Evolutionary conservation across 2,888 invertebrate species (phyloP).

Genomic region (Pardosa pseudoannulata): DNA sequence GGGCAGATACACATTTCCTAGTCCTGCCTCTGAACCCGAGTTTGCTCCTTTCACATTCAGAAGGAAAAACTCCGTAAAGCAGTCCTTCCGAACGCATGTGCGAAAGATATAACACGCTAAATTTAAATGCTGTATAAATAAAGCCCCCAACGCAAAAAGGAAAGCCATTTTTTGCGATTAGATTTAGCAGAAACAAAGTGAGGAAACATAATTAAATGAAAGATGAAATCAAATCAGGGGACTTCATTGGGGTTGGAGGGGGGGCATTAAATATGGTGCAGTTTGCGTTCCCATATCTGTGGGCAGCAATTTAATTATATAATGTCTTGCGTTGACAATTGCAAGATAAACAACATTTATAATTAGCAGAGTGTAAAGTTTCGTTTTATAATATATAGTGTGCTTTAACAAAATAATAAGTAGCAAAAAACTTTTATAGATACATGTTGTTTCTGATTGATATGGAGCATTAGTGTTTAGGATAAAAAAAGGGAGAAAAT

Average conservation of each 20-base stretch:
- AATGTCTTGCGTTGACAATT: slow-evolving; percentile 56
- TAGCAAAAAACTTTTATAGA: no score
- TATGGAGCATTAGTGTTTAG: no score
- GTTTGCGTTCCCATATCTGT: slow-evolving; percentile 43
- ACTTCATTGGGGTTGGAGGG: slow-evolving; percentile 34
- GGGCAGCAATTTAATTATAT: slow-evolving; percentile 63
- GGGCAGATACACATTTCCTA: no score
- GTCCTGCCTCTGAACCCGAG: no score
- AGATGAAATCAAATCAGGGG: slow-evolving; percentile 65
- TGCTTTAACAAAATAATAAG: no score
- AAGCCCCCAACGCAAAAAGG: not conserved
- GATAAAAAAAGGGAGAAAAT: no score
- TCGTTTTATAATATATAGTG: no score
- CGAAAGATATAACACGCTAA: not conserved
- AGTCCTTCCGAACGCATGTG: no score
- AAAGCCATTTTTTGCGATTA: slow-evolving; percentile 34
- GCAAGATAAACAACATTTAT: slow-evolving; percentile 62
- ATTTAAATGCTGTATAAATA: slow-evolving; percentile 4
- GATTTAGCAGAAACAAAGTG: slow-evolving; percentile 43
- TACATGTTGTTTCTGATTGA: no score
- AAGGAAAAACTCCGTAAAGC: no score
- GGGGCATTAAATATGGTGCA: slow-evolving; percentile 59
- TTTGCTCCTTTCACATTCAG: no score
- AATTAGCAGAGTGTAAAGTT: no score
- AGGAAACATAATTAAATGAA: slow-evolving; percentile 66